Base-by-base conservation (phyloP, 2,113 vertebrate genomes). In the Archocentrus centrarchus region DNA sequence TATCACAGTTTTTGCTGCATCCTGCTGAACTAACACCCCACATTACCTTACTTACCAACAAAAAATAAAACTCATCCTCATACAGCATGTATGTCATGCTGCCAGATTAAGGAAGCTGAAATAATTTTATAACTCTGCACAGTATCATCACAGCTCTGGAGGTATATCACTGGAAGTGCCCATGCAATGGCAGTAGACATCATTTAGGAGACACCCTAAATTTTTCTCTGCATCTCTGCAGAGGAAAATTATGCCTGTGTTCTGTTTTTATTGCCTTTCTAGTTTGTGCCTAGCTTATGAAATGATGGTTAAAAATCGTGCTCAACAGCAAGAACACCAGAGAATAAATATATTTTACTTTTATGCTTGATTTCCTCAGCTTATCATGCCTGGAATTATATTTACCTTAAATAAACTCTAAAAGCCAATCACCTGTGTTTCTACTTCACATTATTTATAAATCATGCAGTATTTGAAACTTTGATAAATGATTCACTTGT, bases 111-210 rank as follows among this genome's bases (percentile, higher is more conserved):
- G 20, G 17, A 64, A 55, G 5, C 39, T 63, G 2, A 35, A 80
- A 80, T 76, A 7, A 75, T 82, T 89, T 68, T 3, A 63, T 30
- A 44, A 66, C 37, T 53, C 37, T 53, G 47, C 68, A 55, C 24
- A 73, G 44, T 73, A 55, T 73, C 47, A 53, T n/a, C 68, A 53
- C 47, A 32, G 68, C 47, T 30, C 47, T 32, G 4, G 68, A n/a
- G 27, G 17, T 85, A 44, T 11, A 53, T 81, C 22, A 50, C 50
- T 32, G 14, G 39, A 70, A 81, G 44, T 27, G 30, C 7, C 24
- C 24, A 22, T 50, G 58, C 59, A 55, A 17, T 10, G 53, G 18
- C 76, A 70, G 60, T 35, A 27, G 35, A 57, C 63, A 61, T 79
- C 80, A 32, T n/a, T 61, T 22, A 47, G 13, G 41, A 68, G 55